Evolutionary conservation across 2,113 vertebrate genomes (phyloP).

Genomic region (Vicugna pacos): DNA sequence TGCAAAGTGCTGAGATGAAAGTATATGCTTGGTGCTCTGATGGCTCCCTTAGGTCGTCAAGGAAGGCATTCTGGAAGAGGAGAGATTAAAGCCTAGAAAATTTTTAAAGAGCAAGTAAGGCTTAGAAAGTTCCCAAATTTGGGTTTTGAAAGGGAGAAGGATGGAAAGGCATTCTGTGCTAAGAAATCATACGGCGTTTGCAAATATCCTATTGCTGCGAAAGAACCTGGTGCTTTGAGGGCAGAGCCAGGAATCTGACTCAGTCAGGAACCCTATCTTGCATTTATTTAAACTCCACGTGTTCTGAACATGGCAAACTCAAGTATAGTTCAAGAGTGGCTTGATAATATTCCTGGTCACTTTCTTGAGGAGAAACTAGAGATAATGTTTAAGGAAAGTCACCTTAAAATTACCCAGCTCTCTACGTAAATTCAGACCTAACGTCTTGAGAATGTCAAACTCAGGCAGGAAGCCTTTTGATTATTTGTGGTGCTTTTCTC

Average conservation of each 20-base stretch:
- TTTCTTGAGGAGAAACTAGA: neutral
- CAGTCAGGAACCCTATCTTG: fast-evolving
- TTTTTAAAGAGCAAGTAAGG: neutral
- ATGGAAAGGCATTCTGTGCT: neutral
- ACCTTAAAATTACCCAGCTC: neutral
- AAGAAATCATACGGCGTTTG: neutral
- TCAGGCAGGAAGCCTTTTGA: slow-evolving; percentile 75
- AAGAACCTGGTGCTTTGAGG: neutral
- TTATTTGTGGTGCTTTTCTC: slow-evolving; percentile 69
- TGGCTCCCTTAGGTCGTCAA: neutral
- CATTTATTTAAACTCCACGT: neutral
- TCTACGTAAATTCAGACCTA: slow-evolving; percentile 26
- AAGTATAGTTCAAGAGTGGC: neutral
- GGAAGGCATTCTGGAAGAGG: neutral
- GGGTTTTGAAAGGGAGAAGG: neutral
- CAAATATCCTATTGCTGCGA: neutral
- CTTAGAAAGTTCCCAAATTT: neutral
- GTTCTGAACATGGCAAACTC: neutral
- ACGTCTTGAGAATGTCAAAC: slow-evolving; percentile 51
- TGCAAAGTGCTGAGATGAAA: neutral
- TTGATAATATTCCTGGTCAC: neutral
- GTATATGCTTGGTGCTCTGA: fast-evolving
- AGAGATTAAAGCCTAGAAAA: too few relatives aligned
- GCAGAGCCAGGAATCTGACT: neutral
- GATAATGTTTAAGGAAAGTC: neutral